These are phyloP conservation scores for Tipula lateralis DNA, from an alignment of 2,888 invertebrate genomes.

Conservation along the genomic window DNA sequence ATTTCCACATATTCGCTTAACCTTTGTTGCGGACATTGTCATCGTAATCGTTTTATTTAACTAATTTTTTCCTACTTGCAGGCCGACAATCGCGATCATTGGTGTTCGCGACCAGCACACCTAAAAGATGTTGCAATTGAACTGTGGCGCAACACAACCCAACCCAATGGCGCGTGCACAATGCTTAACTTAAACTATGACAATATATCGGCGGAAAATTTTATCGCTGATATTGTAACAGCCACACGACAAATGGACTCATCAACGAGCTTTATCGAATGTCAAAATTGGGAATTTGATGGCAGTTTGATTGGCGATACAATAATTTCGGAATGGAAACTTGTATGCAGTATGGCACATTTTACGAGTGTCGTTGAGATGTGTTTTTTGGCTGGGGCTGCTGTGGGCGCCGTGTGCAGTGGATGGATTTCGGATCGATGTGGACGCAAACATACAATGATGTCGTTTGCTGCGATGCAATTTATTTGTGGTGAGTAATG, in stretches of 20 bases:
- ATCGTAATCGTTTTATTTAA: not conserved
- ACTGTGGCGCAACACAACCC: constrained; percentile 54
- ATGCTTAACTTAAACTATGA: constrained; percentile 44
- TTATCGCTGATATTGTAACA: constrained; percentile 31
- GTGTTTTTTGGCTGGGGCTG: constrained; percentile 61
- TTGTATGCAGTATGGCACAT: constrained; percentile 55
- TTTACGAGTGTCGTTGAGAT: constrained; percentile 58
- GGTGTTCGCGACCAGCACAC: constrained; percentile 54
- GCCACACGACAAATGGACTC: constrained; percentile 29
- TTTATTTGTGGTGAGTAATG: constrained; percentile 51
- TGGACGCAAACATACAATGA: constrained; percentile 59
- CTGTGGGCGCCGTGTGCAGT: constrained; percentile 60
- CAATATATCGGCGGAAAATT: constrained; percentile 28
- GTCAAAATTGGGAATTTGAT: constrained; percentile 49
- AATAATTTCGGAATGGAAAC: constrained; percentile 55
- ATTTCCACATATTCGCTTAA: not conserved
- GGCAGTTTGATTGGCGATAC: constrained; percentile 50
- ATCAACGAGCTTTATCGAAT: constrained; percentile 37
- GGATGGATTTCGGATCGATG: constrained; percentile 62
- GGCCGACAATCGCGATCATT: constrained; percentile 52
- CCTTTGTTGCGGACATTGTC: not conserved
- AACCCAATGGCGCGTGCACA: constrained; percentile 50
- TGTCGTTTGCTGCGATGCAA: constrained; percentile 55
- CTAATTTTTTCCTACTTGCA: constrained; percentile 39
- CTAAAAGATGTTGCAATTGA: constrained; percentile 45